These are phyloP conservation scores for Drosophila atroscutellata DNA, from an alignment of 2,888 invertebrate genomes.

Conservation along the genomic window DNA sequence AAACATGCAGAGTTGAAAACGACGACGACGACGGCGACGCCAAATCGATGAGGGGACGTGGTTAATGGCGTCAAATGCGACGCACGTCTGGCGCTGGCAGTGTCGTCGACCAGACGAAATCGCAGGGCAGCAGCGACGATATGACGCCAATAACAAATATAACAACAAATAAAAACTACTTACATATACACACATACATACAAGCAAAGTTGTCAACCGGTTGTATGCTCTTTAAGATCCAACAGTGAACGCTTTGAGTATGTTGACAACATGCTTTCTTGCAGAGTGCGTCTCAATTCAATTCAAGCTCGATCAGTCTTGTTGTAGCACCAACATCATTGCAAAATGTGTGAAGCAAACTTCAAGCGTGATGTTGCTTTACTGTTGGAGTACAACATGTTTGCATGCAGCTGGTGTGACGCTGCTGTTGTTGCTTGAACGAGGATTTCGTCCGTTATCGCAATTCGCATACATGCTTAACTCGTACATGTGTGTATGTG, in stretches of 20 bases:
- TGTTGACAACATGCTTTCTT: constrained; percentile 24
- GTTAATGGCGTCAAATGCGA: constrained; percentile 63
- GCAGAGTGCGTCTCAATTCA: not conserved
- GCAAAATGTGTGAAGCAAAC: constrained; percentile 3
- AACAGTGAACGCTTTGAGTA: constrained; percentile 5
- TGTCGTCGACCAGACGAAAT: constrained; percentile 71
- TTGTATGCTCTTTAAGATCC: constrained; percentile 5
- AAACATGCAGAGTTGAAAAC: constrained; percentile 32
- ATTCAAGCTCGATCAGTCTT: constrained; percentile 14
- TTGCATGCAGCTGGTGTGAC: constrained; percentile 5
- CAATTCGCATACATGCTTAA: constrained; percentile 13
- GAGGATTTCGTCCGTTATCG: not conserved
- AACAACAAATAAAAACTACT: constrained; percentile 12
- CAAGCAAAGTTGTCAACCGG: constrained; percentile 29
- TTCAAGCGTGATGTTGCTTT: not conserved
- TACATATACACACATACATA: not conserved
- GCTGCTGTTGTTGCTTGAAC: not conserved
- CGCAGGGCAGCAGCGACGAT: constrained; percentile 30
- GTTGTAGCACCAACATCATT: constrained; percentile 11
- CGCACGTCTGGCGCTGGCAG: constrained; percentile 64
- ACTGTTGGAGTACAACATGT: constrained; percentile 13
- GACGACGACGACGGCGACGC: constrained; percentile 16
- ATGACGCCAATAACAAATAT: constrained; percentile 30
- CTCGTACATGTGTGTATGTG: not conserved
- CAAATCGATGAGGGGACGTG: constrained; percentile 61